Conservation (phyloP, 2,113 vertebrate species). For the Vanacampus margaritifer region DNA sequence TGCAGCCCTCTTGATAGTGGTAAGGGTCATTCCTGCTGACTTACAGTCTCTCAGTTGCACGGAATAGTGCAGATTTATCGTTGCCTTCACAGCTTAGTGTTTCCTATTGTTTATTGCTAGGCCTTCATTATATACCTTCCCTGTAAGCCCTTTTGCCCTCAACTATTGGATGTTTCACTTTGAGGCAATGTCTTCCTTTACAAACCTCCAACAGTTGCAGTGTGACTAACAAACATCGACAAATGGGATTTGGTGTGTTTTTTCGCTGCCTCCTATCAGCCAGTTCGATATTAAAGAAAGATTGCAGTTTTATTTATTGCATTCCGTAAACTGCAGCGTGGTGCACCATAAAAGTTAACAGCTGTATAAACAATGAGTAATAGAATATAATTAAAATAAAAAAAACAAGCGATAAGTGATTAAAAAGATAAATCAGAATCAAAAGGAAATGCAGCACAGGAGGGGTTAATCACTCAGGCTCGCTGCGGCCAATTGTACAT, state of each 20-base stretch:
- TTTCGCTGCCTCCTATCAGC: not conserved
- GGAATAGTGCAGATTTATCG: not conserved
- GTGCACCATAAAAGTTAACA: not conserved
- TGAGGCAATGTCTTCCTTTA: not conserved
- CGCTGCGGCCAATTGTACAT: too few relatives aligned
- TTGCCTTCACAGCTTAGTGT: not conserved
- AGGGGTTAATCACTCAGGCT: too few relatives aligned
- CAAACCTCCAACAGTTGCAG: not conserved
- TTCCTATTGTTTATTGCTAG: not conserved
- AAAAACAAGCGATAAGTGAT: too few relatives aligned
- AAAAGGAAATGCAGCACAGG: too few relatives aligned
- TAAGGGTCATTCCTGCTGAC: conserved; percentile 8
- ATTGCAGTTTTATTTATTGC: not conserved
- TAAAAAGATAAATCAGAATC: too few relatives aligned
- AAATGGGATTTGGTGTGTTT: not conserved
- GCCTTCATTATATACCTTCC: not conserved
- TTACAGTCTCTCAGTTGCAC: not conserved
- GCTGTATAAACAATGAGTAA: not conserved
- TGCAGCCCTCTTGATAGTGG: not conserved
- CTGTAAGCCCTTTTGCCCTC: not conserved
- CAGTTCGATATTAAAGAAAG: not conserved
- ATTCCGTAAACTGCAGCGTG: not conserved
- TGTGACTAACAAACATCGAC: not conserved
- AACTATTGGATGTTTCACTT: not conserved
- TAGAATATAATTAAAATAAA: not conserved